These are phyloP conservation scores for Shinisaurus crocodilurus DNA, from an alignment of 2,113 vertebrate species.

Conservation along the genomic window DNA sequence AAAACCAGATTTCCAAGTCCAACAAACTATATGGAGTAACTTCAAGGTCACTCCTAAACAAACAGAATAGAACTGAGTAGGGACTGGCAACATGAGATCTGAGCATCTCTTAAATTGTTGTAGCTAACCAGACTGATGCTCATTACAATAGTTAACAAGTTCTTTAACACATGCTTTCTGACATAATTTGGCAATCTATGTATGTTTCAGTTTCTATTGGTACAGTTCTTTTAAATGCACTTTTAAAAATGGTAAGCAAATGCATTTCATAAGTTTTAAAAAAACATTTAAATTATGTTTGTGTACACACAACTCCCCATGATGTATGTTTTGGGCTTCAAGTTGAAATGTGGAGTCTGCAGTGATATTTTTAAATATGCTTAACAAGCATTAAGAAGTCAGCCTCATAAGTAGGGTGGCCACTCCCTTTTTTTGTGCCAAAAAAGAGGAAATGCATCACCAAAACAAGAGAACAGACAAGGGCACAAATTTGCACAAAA, in stretches of 20 bases:
- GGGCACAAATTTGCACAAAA: too few species aligned
- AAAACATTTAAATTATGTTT: neutral
- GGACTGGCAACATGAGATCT: neutral
- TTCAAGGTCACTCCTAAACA: neutral
- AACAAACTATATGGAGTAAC: neutral
- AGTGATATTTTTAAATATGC: neutral
- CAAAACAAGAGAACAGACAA: too few species aligned
- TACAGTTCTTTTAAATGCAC: neutral
- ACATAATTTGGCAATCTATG: neutral
- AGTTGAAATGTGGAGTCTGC: neutral
- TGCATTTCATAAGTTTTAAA: neutral
- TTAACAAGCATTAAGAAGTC: neutral
- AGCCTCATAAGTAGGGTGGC: neutral
- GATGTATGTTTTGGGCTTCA: neutral
- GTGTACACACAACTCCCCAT: neutral
- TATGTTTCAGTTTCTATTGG: neutral
- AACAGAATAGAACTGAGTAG: neutral
- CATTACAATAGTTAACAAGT: neutral
- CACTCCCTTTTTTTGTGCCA: too few species aligned
- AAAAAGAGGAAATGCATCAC: too few species aligned
- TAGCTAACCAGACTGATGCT: neutral
- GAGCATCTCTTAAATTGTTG: neutral
- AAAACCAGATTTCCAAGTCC: slow-evolving; percentile 15
- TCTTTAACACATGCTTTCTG: neutral
- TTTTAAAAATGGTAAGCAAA: neutral